Base-by-base conservation (phyloP, 2,888 invertebrate genomes). In the Dynastes hyllus region DNA sequence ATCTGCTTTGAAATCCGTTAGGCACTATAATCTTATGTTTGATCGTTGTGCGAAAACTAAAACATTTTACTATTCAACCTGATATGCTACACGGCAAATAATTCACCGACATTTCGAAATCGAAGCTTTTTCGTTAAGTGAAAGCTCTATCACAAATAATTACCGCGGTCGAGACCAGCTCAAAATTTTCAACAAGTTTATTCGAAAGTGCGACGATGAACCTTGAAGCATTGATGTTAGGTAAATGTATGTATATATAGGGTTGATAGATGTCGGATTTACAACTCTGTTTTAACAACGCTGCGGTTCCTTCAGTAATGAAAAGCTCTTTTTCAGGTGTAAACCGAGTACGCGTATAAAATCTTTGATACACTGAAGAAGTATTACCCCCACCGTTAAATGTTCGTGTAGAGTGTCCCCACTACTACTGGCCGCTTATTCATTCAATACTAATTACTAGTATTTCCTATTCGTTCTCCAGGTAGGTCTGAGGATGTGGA, bases 391-490 rank as follows among this genome's bases (percentile, higher is more conserved):
- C 73, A 75, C 73, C 73, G 73, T 75, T 75, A 75, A 58, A 37
- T 58, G 37, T 73, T 73, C 51, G 73, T 22, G 22, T 73, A 61
- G 73, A 45, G 61, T 51, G 69, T 75, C 73, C 73, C 73, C 73
- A 75, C 73, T 16, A 75, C 73, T 45, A 61, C 63, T 8, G 61
- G 13, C 40, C 55, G 37, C 11, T 75, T 75, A 75, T 75, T 75
- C 73, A 75, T 75, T 75, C 73, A 75, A 75, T 75, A 61, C 73
- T 75, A 75, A 75, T 75, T 75, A 75, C 61, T 61, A 75, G 73
- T 29, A 61, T 75, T 61, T 75, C 73, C 58, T 73, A 58, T 75
- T 61, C 61, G 61, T 29, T 32, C 32, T 61, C 6, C 69, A 51
- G 69, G 69, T 69, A 69, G 69, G 27, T 51, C 69, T 8, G 66